Percentiles rank a stretch among this genome's conserved stretches.
Evolutionary conservation across 2,888 invertebrate genomes (phyloP).

Genomic region (Drepanosiphum platanoidis): DNA sequence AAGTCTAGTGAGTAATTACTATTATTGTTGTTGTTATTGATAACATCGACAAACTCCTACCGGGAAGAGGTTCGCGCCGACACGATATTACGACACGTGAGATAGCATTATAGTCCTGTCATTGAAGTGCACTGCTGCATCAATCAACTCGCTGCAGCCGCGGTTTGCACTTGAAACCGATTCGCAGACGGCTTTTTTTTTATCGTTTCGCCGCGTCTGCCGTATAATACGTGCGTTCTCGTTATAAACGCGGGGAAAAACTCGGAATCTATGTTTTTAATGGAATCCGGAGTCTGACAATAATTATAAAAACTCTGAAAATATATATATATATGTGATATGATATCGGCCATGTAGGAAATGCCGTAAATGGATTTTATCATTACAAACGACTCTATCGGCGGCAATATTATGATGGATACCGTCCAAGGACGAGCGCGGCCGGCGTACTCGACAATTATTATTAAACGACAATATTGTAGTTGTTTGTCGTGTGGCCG

Average conservation of each 20-base stretch:
- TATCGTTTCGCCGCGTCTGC: neutral
- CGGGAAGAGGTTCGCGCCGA: constrained; percentile 5
- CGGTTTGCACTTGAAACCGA: neutral
- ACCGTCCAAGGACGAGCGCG: constrained; percentile 13
- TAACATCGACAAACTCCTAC: neutral
- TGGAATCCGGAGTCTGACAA: neutral
- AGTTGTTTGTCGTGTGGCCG: neutral
- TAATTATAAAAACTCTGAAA: neutral
- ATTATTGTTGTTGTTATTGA: too few species aligned
- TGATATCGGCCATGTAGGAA: constrained; percentile 1
- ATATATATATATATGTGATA: neutral
- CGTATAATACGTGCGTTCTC: neutral
- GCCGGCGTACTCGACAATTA: neutral
- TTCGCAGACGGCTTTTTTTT: constrained; percentile 5
- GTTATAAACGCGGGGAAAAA: constrained; percentile 8
- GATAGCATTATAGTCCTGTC: constrained; percentile 44
- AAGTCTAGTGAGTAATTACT: too few species aligned
- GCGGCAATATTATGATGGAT: neutral
- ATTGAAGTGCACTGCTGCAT: constrained; percentile 37
- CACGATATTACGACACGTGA: too few species aligned
- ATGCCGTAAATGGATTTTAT: constrained; percentile 40
- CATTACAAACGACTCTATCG: constrained; percentile 36
- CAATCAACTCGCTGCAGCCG: neutral
- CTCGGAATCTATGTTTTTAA: neutral
- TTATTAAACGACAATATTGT: neutral